Conservation (phyloP, 2,888 invertebrate species). For the Platynereis dumerilii region DNA sequence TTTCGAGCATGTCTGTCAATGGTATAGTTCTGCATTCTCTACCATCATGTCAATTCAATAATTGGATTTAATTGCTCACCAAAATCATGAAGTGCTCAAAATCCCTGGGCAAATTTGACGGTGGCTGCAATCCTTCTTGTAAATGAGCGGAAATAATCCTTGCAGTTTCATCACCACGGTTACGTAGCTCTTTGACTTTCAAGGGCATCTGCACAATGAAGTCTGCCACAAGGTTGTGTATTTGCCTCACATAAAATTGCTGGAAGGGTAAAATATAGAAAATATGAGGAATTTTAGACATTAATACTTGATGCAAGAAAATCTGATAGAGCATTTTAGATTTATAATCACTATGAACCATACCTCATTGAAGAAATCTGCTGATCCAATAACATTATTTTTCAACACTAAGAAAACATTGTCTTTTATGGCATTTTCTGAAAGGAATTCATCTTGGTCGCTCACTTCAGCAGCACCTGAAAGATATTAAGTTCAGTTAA, state of each 20-base stretch:
- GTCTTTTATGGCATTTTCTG: conserved; percentile 80
- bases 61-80: conserved; percentile 41
- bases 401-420: conserved; percentile 82
- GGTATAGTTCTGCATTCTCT: no score
- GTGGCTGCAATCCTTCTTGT: conserved; percentile 77
- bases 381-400: conserved; percentile 71
- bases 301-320: background rate
- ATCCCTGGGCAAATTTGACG: conserved; percentile 72
- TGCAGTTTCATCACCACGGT: conserved; percentile 83
- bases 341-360: conserved; percentile 3
- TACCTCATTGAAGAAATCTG: conserved; percentile 73
- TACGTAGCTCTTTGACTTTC: conserved; percentile 83
- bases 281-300: background rate
- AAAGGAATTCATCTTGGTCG: conserved; percentile 81
- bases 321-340: background rate
- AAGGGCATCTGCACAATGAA: conserved; percentile 92
- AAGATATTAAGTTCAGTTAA: conserved; percentile 28
- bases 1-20: no score
- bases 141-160: conserved; percentile 56
- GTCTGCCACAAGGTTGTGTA: conserved; percentile 87
- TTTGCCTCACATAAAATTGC: conserved; percentile 82
- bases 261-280: conserved; percentile 40
- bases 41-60: no score
- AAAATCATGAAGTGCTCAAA: conserved; percentile 84
- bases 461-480: conserved; percentile 63